Conservation (phyloP, 1,140 invertebrate species). For the Papilio polyxenes region DNA sequence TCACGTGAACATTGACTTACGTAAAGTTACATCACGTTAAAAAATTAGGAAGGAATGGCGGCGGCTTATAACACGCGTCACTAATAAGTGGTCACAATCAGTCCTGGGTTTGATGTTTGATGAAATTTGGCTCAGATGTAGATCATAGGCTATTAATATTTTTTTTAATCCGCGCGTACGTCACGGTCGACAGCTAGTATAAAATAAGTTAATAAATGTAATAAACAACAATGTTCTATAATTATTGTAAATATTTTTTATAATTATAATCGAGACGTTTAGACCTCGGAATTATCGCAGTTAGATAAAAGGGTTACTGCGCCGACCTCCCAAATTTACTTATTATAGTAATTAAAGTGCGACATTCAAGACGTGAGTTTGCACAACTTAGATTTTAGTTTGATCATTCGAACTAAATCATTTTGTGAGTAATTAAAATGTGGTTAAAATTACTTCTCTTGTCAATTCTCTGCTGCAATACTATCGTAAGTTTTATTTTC, state of each 20-base stretch:
- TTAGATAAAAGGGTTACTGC: slow-evolving; percentile 45
- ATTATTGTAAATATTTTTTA: not conserved
- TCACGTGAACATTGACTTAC: not conserved
- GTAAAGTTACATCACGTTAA: not conserved
- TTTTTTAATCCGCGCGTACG: no score
- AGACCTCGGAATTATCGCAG: slow-evolving; percentile 7
- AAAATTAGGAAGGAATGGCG: no score
- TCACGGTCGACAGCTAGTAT: no score
- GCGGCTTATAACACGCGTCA: no score
- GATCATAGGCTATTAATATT: no score
- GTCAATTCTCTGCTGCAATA: slow-evolving; percentile 49
- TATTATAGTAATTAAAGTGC: slow-evolving; percentile 6
- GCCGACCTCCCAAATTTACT: slow-evolving; percentile 39
- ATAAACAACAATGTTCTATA: not conserved
- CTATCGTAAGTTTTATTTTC: slow-evolving; percentile 52
- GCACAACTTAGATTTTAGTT: not conserved
- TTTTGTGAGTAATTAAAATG: slow-evolving; percentile 48
- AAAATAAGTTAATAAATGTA: no score
- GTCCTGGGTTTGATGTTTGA: not conserved
- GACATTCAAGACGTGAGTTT: not conserved
- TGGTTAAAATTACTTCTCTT: slow-evolving; percentile 57
- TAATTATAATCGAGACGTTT: not conserved
- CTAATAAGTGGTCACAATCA: no score
- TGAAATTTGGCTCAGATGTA: no score
- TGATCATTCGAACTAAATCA: slow-evolving; percentile 19